phyloP scores from a whole-genome alignment of 2,888 invertebrate genomes.

The Synanthedon vespiformis region DNA sequence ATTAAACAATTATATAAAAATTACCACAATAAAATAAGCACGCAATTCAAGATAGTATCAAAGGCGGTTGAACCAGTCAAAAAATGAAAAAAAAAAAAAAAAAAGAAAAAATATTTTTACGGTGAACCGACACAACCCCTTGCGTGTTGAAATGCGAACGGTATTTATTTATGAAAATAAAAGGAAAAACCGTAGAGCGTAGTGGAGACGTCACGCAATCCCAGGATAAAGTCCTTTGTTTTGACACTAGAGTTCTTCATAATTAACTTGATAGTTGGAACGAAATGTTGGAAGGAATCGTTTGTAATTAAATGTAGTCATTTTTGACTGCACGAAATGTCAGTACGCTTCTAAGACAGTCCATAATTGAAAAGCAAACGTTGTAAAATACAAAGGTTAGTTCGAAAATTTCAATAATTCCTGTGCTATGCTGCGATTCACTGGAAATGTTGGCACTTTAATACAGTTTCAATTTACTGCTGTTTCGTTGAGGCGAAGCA shows the following conservation, averaged over 20 bases:
- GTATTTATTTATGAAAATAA: slow-evolving; percentile 12
- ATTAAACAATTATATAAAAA: background rate
- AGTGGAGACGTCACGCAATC: slow-evolving; percentile 23
- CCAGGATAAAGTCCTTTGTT: slow-evolving; percentile 5
- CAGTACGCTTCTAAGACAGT: background rate
- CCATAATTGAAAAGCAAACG: background rate
- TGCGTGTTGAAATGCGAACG: slow-evolving; percentile 30
- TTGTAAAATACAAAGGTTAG: background rate
- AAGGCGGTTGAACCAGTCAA: slow-evolving; percentile 1
- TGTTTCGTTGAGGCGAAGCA: too few relatives aligned
- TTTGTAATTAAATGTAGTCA: background rate
- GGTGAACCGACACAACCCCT: slow-evolving; percentile 17
- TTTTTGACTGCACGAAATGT: background rate
- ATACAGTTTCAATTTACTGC: too few relatives aligned
- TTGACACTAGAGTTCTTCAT: slow-evolving; percentile 3
- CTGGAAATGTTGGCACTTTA: too few relatives aligned
- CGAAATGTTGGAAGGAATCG: background rate
- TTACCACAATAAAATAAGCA: background rate
- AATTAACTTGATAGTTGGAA: background rate
- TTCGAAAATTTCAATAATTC: too few relatives aligned
- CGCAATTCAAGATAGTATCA: background rate
- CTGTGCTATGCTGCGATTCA: too few relatives aligned
- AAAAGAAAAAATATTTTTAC: slow-evolving; percentile 6
- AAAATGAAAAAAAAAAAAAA: slow-evolving; percentile 11
- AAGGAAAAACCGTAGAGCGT: slow-evolving; percentile 7